These are phyloP conservation scores for Bombyx mandarina DNA, from an alignment of 1,140 invertebrate genomes.

Conservation along the genomic window DNA sequence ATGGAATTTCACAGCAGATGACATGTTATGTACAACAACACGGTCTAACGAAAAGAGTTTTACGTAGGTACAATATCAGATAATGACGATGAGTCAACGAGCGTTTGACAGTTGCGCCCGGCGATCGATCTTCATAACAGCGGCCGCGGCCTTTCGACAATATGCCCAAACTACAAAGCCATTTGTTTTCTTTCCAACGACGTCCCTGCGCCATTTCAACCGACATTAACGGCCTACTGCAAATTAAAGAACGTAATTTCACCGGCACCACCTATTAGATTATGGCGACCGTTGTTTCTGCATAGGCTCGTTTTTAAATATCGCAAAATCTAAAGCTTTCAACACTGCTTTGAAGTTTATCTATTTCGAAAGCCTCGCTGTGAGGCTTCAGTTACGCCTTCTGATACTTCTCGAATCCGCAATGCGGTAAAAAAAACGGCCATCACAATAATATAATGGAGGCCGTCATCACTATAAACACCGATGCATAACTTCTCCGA, in stretches of 20 bases:
- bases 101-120: slow-evolving; percentile 62
- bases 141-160: slow-evolving; percentile 25
- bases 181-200: slow-evolving; percentile 26
- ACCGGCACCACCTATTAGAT: slow-evolving; percentile 59
- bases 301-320: slow-evolving; percentile 8
- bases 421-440: slow-evolving; percentile 71
- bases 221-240: slow-evolving; percentile 24
- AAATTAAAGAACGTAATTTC: slow-evolving; percentile 41
- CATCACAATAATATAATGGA: slow-evolving; percentile 71
- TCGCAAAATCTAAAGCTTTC: neutral
- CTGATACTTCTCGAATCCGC: slow-evolving; percentile 45
- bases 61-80: slow-evolving; percentile 52
- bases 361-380: neutral
- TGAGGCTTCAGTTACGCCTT: slow-evolving; percentile 16
- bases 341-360: neutral
- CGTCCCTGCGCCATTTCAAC: slow-evolving; percentile 22
- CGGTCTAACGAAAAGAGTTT: slow-evolving; percentile 28
- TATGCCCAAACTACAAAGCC: slow-evolving; percentile 17
- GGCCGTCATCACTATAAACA: slow-evolving; percentile 70
- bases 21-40: slow-evolving; percentile 21
- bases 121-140: slow-evolving; percentile 53
- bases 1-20: slow-evolving; percentile 11
- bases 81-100: slow-evolving; percentile 59
- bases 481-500: slow-evolving; percentile 56
- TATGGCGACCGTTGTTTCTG: slow-evolving; percentile 58